Percentiles rank a stretch among this genome's conserved stretches.
Evolutionary conservation across 2,888 invertebrate genomes (phyloP).

Genomic region (Fabriciana adippe): DNA sequence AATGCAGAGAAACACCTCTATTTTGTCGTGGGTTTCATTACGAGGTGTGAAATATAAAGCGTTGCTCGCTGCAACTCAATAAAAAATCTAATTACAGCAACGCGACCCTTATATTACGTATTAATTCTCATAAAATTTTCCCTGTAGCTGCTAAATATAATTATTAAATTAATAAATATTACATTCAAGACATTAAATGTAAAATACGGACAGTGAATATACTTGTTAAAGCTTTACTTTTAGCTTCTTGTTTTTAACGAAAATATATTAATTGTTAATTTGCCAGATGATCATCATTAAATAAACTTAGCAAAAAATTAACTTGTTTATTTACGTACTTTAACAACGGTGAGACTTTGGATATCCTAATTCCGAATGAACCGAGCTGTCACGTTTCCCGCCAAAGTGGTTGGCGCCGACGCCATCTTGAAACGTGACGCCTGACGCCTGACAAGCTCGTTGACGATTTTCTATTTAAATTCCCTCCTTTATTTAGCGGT

Average conservation of each 20-base stretch:
- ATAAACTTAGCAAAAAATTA: background rate
- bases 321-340: background rate
- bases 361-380: constrained; percentile 32
- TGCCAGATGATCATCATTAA: too few species aligned
- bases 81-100: constrained; percentile 15
- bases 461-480: constrained; percentile 72
- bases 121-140: constrained; percentile 10
- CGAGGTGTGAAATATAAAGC: constrained; percentile 3
- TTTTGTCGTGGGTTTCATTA: background rate
- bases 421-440: constrained; percentile 76
- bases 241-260: too few species aligned
- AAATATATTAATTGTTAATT: too few species aligned
- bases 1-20: background rate
- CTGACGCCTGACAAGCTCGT: constrained; percentile 51
- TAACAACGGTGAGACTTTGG: constrained; percentile 21
- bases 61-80: constrained; percentile 1
- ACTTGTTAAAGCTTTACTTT: too few species aligned
- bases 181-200: background rate
- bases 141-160: background rate
- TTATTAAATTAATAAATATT: constrained; percentile 3
- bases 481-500: constrained; percentile 64
- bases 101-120: constrained; percentile 17
- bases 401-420: constrained; percentile 58
- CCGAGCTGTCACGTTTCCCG: constrained; percentile 63
- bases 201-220: too few species aligned